A percentile compares a stretch with the other conserved stretches of the same genome.
Evolutionary conservation across 2,113 vertebrate genomes (phyloP).

Genomic region (Brachypteracias leptosomus): DNA sequence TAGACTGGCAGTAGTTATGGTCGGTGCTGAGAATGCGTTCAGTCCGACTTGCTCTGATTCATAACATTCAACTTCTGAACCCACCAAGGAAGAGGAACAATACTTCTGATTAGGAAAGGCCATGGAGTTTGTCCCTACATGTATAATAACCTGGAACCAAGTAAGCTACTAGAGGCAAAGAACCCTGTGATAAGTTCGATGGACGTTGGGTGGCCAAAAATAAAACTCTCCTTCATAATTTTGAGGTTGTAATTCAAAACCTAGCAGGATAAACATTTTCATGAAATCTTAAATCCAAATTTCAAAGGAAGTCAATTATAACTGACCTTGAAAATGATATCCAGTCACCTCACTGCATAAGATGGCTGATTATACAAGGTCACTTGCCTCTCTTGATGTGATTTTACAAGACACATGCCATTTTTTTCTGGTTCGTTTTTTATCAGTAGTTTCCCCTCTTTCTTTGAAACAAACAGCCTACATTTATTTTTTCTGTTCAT

Average conservation of each 20-base stretch:
- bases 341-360: background rate
- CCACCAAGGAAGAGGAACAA: background rate
- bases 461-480: background rate
- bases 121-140: background rate
- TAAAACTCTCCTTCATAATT: background rate
- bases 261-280: background rate
- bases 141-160: background rate
- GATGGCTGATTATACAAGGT: background rate
- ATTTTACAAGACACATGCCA: background rate
- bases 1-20: background rate
- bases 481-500: background rate
- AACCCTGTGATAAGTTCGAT: background rate
- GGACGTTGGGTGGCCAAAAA: background rate
- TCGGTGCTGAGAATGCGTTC: rapidly evolving
- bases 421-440: background rate
- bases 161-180: background rate
- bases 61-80: background rate
- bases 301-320: slow-evolving; percentile 19
- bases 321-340: background rate
- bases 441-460: too few species aligned
- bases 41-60: background rate
- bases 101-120: background rate
- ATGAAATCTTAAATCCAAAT: background rate
- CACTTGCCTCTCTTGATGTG: slow-evolving; percentile 5
- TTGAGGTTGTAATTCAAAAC: background rate